Evolutionary conservation across 37 sponge, comb jelly and placozoan species (phyloP).

Genomic region (Ianthella basta): DNA sequence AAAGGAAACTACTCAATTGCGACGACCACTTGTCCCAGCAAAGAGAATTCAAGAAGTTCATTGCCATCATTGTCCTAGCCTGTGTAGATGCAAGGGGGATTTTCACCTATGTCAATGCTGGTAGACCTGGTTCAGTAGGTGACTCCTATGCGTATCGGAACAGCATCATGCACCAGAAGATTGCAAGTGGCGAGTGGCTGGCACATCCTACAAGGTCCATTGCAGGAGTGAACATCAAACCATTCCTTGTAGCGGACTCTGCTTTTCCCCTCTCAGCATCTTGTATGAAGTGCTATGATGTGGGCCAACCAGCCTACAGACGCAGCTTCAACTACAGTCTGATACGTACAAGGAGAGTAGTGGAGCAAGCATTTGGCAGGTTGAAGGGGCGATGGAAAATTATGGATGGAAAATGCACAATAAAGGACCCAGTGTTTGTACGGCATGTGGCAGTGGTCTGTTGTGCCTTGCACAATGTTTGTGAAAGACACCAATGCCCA

Average conservation of each 20-base stretch:
- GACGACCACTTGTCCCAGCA: too few relatives aligned
- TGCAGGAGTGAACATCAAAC: not conserved
- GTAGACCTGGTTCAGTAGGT: conserved; percentile 35
- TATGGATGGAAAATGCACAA: conserved; percentile 18
- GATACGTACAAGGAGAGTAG: conserved; percentile 28
- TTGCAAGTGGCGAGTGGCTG: conserved; percentile 11
- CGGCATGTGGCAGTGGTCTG: conserved; percentile 27
- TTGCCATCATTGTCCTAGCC: conserved; percentile 19
- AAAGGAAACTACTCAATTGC: too few relatives aligned
- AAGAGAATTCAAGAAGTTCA: conserved; percentile 33
- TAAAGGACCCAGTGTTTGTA: conserved; percentile 35
- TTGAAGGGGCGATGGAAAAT: conserved; percentile 33
- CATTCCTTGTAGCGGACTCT: conserved; percentile 27
- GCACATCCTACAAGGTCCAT: not conserved
- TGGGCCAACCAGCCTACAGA: not conserved
- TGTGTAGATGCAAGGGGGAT: conserved; percentile 28
- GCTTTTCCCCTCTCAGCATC: conserved; percentile 11
- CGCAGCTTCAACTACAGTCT: conserved; percentile 28
- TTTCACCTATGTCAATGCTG: conserved; percentile 33
- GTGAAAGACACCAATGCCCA: conserved; percentile 15
- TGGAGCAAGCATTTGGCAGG: conserved; percentile 42
- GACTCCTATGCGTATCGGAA: conserved; percentile 11
- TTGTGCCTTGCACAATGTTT: conserved; percentile 34
- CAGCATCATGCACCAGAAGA: not conserved
- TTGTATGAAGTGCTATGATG: conserved; percentile 28